phyloP scores from a whole-genome alignment of 2,888 invertebrate genomes.

The Erebia epiphron region DNA sequence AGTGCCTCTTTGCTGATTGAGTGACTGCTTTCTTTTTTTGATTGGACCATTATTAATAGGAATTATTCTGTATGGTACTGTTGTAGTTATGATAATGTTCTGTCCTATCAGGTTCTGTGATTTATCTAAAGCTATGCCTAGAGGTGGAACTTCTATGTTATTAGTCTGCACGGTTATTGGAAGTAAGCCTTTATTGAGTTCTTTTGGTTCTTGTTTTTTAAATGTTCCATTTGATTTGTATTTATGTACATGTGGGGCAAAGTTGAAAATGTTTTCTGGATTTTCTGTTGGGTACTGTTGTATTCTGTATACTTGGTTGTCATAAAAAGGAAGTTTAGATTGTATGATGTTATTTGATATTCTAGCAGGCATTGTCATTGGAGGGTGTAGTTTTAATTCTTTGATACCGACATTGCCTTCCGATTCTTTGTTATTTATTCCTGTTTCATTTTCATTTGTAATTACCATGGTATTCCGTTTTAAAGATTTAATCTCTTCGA shows the following conservation, averaged over 20 bases:
- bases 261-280: constrained; percentile 22
- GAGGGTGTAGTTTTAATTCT: not conserved
- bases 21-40: not conserved
- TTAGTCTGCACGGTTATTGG: constrained; percentile 68
- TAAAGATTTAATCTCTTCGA: constrained; percentile 53
- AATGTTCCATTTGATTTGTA: constrained; percentile 30
- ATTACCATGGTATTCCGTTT: constrained; percentile 42
- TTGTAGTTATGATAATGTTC: constrained; percentile 59
- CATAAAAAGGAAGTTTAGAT: not conserved
- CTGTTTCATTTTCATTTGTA: constrained; percentile 27
- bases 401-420: not conserved
- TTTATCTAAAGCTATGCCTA: constrained; percentile 57
- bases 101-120: constrained; percentile 55
- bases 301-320: not conserved
- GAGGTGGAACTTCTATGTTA: constrained; percentile 60
- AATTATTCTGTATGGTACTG: constrained; percentile 28
- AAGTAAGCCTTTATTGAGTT: constrained; percentile 11
- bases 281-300: constrained; percentile 10
- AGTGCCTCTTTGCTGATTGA: not conserved
- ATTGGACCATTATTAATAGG: not conserved
- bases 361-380: not conserved
- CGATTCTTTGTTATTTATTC: constrained; percentile 9
- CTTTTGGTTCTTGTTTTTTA: constrained; percentile 9
- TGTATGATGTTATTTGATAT: constrained; percentile 4
- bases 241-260: constrained; percentile 37